Evolutionary conservation across 2,888 invertebrate species (phyloP).

Genomic region (Gastracanthus pulcherrimus): DNA sequence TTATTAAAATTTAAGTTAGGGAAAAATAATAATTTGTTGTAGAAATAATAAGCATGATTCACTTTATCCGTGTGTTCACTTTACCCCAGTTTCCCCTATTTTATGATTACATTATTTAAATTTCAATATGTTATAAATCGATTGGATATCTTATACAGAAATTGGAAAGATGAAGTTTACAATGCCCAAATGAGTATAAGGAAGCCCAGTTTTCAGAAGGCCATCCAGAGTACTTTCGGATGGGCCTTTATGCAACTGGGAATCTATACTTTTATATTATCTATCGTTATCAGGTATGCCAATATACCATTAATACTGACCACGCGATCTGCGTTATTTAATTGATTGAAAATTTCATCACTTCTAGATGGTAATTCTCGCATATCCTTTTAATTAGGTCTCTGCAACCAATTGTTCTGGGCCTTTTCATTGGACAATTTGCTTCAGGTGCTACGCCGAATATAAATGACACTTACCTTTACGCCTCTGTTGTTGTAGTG

Average conservation of each 20-base stretch:
- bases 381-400: conserved; percentile 78
- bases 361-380: no score
- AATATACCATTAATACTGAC: no score
- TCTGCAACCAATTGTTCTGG: conserved; percentile 81
- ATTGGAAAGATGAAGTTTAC: conserved; percentile 82
- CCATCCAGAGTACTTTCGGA: conserved; percentile 82
- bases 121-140: no score
- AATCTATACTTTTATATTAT: conserved; percentile 79
- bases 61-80: no score
- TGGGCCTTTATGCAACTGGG: conserved; percentile 82
- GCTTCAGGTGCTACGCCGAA: conserved; percentile 78
- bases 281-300: conserved; percentile 80
- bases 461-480: conserved; percentile 82
- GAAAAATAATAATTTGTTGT: no score
- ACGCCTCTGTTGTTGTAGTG: conserved; percentile 82
- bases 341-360: no score
- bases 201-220: conserved; percentile 81
- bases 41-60: no score
- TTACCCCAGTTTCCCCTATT: no score
- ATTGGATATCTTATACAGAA: no score
- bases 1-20: no score
- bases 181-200: conserved; percentile 77
- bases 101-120: no score
- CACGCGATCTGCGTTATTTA: neutral
- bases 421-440: conserved; percentile 83